Evolutionary conservation across 1,140 invertebrate genomes (phyloP).

Genomic region (Coenobita brevimanus): DNA sequence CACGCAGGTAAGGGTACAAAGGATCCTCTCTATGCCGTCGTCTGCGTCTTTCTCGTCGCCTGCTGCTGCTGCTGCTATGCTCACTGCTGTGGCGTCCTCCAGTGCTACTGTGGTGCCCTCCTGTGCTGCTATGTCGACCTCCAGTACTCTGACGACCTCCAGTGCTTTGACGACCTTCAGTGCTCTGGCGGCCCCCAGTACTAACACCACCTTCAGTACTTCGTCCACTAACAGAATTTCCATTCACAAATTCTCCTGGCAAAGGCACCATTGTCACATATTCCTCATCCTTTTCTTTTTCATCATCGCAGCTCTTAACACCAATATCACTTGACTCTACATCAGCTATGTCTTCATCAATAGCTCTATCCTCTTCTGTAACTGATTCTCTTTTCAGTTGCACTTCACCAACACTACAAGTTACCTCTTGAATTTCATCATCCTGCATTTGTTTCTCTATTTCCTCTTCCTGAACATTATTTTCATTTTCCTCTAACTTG

Average conservation of each 20-base stretch:
- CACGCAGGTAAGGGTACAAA: conserved; percentile 67
- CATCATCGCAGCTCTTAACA: conserved; percentile 19
- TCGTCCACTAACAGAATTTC: conserved; percentile 3
- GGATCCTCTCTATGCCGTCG: conserved; percentile 62
- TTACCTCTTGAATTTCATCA: conserved; percentile 26
- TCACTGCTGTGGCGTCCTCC: conserved; percentile 59
- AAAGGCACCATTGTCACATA: conserved; percentile 57
- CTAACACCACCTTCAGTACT: conserved; percentile 23
- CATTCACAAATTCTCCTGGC: conserved; percentile 40
- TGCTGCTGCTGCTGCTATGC: conserved; percentile 56
- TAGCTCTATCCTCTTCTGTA: conserved; percentile 28
- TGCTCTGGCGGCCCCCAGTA: conserved; percentile 33
- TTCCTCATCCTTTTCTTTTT: conserved; percentile 50
- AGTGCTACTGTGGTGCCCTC: conserved; percentile 57
- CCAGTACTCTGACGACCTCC: conserved; percentile 57
- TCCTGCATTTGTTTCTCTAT: neutral
- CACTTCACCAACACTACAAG: conserved; percentile 17
- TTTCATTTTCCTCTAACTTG: neutral
- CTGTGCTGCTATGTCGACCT: conserved; percentile 59
- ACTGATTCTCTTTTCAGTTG: conserved; percentile 22
- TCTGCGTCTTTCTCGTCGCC: conserved; percentile 45
- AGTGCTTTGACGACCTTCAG: conserved; percentile 48
- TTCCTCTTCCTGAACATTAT: neutral
- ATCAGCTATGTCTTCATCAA: conserved; percentile 44
- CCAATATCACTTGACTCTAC: neutral